These are phyloP conservation scores for Lacerta agilis DNA, from an alignment of 2,797 vertebrate species.

Conservation along the genomic window DNA sequence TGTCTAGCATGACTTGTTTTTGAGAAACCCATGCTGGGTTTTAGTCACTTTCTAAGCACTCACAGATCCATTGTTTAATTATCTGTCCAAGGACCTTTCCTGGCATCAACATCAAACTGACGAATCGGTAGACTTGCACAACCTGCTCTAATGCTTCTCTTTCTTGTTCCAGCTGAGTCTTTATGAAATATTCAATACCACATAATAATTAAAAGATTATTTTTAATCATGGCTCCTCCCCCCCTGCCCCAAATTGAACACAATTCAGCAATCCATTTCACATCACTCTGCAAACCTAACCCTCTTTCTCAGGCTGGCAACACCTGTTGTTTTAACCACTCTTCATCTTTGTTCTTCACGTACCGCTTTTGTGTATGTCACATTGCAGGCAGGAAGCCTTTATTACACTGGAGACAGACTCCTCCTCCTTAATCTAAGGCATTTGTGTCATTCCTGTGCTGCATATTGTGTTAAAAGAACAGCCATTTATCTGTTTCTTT, in stretches of 20 bases:
- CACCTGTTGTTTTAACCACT: constrained; percentile 41
- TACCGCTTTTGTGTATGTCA: constrained; percentile 30
- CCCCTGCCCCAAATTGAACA: neutral
- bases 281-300: constrained; percentile 41
- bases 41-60: too few relatives aligned
- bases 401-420: constrained; percentile 34
- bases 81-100: too few relatives aligned
- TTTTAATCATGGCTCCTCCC: neutral
- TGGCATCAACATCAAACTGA: too few relatives aligned
- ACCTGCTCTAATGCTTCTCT: neutral
- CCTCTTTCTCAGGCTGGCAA: constrained; percentile 41
- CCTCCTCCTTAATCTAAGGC: constrained; percentile 20
- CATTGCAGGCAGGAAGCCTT: constrained; percentile 37
- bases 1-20: too few relatives aligned
- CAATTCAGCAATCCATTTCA: constrained; percentile 1
- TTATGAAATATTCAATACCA: neutral
- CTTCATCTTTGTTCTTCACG: constrained; percentile 48
- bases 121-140: neutral
- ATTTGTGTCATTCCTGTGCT: constrained; percentile 21
- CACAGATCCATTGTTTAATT: too few relatives aligned
- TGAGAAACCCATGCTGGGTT: too few relatives aligned
- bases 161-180: neutral
- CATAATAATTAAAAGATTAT: fast-evolving
- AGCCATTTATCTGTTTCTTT: constrained; percentile 28
- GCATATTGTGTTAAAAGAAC: constrained; percentile 29